phyloP scores from a whole-genome alignment of 1,140 invertebrate genomes.

The Penaeus japonicus region DNA sequence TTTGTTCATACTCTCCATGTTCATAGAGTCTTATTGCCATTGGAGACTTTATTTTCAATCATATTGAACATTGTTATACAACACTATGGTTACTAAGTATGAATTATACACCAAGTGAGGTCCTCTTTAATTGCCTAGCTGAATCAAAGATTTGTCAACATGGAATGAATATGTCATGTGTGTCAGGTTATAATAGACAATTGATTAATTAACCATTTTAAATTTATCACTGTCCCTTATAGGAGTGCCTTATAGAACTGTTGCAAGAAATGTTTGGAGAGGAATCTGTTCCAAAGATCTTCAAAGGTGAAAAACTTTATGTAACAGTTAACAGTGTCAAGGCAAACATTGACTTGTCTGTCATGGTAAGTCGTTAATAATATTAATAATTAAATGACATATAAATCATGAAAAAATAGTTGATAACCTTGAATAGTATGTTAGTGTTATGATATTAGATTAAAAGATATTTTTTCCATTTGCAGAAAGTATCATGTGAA shows the following conservation, averaged over 20 bases:
- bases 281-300: slow-evolving; percentile 92
- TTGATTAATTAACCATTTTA: neutral
- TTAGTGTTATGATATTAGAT: neutral
- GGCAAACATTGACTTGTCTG: slow-evolving; percentile 85
- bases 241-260: slow-evolving; percentile 81
- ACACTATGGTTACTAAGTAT: no score
- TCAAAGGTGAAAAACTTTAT: slow-evolving; percentile 87
- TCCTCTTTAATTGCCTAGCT: neutral
- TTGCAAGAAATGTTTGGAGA: slow-evolving; percentile 92
- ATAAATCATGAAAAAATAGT: neutral
- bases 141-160: neutral
- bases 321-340: slow-evolving; percentile 85
- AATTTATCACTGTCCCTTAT: slow-evolving; percentile 59
- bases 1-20: slow-evolving; percentile 25
- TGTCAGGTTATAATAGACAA: neutral
- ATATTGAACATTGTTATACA: no score
- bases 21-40: neutral
- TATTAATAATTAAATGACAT: neutral
- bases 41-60: neutral
- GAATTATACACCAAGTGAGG: no score
- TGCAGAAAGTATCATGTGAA: slow-evolving; percentile 79
- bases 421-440: neutral
- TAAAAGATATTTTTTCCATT: slow-evolving; percentile 58
- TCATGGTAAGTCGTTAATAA: slow-evolving; percentile 70
- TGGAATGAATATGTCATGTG: neutral